Conservation (phyloP, 2,113 vertebrate species). For the Thinocorus orbignyianus region DNA sequence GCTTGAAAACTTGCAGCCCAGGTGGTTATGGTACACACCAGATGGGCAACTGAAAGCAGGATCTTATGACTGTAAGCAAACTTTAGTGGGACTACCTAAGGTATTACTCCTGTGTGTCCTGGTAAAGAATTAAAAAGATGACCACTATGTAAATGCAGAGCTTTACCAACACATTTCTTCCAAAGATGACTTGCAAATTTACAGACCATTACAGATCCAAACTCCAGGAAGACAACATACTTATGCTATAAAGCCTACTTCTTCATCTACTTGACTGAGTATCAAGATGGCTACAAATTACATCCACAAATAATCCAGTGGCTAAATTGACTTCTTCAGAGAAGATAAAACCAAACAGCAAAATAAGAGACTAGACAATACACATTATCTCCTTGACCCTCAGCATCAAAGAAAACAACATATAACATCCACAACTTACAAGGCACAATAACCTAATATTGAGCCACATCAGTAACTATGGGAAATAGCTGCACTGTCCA, state of each 20-base stretch:
- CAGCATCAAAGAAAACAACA: neutral
- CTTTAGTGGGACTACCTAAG: neutral
- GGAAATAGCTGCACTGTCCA: neutral
- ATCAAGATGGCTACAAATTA: neutral
- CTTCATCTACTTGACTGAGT: neutral
- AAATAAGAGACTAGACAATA: neutral
- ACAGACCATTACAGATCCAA: neutral
- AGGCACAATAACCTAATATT: neutral
- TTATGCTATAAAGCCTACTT: neutral
- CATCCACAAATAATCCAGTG: neutral
- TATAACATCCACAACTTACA: fast-evolving
- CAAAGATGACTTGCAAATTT: neutral
- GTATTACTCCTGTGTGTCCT: neutral
- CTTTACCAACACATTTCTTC: neutral
- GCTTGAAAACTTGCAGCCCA: neutral
- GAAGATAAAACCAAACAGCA: neutral
- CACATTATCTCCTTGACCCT: neutral
- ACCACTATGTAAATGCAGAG: neutral
- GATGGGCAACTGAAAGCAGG: neutral
- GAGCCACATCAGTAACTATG: neutral
- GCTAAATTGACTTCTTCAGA: neutral
- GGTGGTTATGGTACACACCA: neutral
- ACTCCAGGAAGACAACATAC: neutral
- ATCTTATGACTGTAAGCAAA: neutral
- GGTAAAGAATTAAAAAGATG: neutral